A percentile compares a stretch with the other conserved stretches of the same genome.
These are phyloP conservation scores for Heliothis subflexa DNA, from an alignment of 1,140 invertebrate species.

Conservation along the genomic window DNA sequence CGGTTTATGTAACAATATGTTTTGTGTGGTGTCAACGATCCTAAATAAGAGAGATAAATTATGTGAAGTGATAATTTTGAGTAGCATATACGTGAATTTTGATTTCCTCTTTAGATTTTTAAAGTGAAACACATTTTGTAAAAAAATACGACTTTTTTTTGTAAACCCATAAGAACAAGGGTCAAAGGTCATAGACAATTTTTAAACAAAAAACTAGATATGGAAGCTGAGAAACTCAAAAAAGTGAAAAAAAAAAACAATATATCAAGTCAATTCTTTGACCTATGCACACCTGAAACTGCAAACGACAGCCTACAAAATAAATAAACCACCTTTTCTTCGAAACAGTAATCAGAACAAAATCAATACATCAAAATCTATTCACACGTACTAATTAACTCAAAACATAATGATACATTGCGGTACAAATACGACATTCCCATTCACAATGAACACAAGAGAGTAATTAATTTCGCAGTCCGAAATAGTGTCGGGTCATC, in stretches of 20 bases:
- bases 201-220: no score
- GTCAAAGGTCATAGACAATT: no score
- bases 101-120: not conserved
- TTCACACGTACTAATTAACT: not conserved
- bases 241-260: no score
- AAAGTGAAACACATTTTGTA: no score
- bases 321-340: no score
- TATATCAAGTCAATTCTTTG: no score
- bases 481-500: constrained; percentile 56
- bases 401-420: constrained; percentile 6
- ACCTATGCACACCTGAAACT: no score
- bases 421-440: constrained; percentile 1
- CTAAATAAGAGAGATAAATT: not conserved
- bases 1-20: not conserved
- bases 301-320: no score
- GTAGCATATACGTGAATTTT: not conserved
- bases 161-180: no score
- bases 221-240: no score
- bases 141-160: no score
- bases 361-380: constrained; percentile 15
- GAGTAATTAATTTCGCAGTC: constrained; percentile 60
- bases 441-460: constrained; percentile 21
- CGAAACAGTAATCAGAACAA: no score
- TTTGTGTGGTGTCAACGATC: not conserved
- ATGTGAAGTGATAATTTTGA: not conserved